These are phyloP conservation scores for Aldrovandia affinis DNA, from an alignment of 2,797 vertebrate genomes.

Conservation along the genomic window DNA sequence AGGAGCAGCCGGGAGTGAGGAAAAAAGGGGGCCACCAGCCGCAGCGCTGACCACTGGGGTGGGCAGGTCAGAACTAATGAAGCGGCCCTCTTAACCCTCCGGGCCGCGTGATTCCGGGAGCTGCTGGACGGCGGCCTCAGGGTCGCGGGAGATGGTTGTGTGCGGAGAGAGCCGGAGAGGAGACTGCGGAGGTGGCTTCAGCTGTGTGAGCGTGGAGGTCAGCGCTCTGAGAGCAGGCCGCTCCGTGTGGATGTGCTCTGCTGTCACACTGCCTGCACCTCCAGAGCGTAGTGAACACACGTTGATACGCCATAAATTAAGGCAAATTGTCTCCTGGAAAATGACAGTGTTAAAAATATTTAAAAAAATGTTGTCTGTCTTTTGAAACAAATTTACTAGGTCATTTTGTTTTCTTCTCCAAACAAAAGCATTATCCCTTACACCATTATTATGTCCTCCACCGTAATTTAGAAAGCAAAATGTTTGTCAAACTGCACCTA, in stretches of 20 bases:
- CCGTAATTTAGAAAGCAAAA: background rate
- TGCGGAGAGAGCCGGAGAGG: background rate
- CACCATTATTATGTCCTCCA: background rate
- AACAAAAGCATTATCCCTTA: background rate
- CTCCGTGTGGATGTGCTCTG: background rate
- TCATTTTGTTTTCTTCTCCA: too few species aligned
- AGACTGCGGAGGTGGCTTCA: background rate
- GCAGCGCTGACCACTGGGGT: conserved; percentile 63
- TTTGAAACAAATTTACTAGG: background rate
- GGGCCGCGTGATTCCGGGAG: conserved; percentile 69
- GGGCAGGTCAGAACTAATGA: conserved; percentile 74
- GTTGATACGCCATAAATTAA: too few species aligned
- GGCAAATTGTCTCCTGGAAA: too few species aligned
- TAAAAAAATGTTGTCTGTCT: too few species aligned
- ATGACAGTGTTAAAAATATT: too few species aligned
- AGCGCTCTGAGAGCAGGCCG: background rate
- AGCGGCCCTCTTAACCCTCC: conserved; percentile 67
- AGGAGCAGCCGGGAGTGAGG: conserved; percentile 20
- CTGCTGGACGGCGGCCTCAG: conserved; percentile 25
- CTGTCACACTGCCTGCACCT: background rate
- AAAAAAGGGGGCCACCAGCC: conserved; percentile 52
- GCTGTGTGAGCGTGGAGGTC: background rate
- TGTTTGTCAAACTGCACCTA: background rate
- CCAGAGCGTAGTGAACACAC: too few species aligned
- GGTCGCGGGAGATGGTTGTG: conserved; percentile 33